phyloP scores from a whole-genome alignment of 2,888 invertebrate species.

The Steinernema scapterisci region DNA sequence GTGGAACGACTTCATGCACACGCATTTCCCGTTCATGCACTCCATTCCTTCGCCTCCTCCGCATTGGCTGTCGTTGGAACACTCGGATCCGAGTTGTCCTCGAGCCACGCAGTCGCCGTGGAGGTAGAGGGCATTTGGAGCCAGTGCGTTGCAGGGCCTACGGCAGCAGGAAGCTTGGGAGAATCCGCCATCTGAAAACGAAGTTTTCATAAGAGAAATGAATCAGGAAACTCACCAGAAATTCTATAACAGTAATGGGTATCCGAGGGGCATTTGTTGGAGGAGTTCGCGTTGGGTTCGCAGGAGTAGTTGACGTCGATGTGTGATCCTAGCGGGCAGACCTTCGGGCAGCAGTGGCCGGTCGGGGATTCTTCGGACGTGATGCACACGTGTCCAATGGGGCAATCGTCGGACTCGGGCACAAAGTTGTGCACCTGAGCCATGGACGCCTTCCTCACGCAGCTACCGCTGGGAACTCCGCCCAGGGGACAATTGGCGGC shows the following conservation, averaged over 20 bases:
- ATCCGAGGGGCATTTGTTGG: slow-evolving; percentile 59
- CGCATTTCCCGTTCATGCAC: slow-evolving; percentile 62
- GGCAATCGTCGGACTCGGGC: slow-evolving; percentile 21
- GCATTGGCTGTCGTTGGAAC: slow-evolving; percentile 58
- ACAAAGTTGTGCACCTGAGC: slow-evolving; percentile 42
- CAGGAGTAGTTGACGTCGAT: slow-evolving; percentile 52
- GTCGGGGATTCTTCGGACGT: slow-evolving; percentile 62
- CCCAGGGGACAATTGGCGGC: slow-evolving; percentile 66
- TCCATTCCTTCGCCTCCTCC: slow-evolving; percentile 67
- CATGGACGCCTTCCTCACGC: slow-evolving; percentile 51
- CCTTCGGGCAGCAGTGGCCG: slow-evolving; percentile 66
- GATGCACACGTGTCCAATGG: slow-evolving; percentile 43
- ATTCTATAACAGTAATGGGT: slow-evolving; percentile 66
- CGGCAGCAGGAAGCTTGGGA: slow-evolving; percentile 64
- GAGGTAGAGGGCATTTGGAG: slow-evolving; percentile 65
- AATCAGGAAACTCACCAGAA: slow-evolving; percentile 48
- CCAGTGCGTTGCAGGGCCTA: slow-evolving; percentile 66
- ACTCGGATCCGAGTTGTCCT: slow-evolving; percentile 62
- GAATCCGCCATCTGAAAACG: slow-evolving; percentile 51
- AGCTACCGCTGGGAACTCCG: slow-evolving; percentile 57
- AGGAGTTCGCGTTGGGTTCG: slow-evolving; percentile 43
- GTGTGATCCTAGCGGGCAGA: slow-evolving; percentile 60
- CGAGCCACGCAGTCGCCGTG: slow-evolving; percentile 65
- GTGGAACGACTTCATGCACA: slow-evolving; percentile 62
- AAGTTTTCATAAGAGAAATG: too few species aligned